These are phyloP conservation scores for Polydrusus pterygomalis DNA, from an alignment of 2,888 invertebrate genomes.

Conservation along the genomic window DNA sequence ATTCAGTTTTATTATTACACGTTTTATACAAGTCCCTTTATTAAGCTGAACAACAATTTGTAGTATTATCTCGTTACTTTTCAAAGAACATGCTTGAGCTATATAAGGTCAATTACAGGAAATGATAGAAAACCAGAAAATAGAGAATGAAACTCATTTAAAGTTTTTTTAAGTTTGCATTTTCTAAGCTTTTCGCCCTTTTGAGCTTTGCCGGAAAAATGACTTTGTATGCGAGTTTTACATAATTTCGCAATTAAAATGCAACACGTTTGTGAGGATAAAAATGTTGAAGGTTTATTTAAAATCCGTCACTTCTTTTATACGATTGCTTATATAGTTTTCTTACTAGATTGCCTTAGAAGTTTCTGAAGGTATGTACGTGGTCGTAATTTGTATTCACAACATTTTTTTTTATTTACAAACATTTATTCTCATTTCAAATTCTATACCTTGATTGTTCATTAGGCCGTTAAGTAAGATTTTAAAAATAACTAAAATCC, in stretches of 20 bases:
- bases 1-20: too few relatives aligned
- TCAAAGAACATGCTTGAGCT: too few relatives aligned
- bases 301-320: not conserved
- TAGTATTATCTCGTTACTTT: too few relatives aligned
- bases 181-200: not conserved
- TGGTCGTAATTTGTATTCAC: too few relatives aligned
- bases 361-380: not conserved
- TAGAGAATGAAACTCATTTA: not conserved
- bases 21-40: too few relatives aligned
- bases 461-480: too few relatives aligned
- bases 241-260: not conserved
- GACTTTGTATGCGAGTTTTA: not conserved
- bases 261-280: not conserved
- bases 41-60: too few relatives aligned
- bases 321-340: not conserved
- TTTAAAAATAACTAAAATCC: too few relatives aligned
- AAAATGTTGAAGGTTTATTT: not conserved
- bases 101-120: not conserved
- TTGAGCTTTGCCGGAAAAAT: not conserved
- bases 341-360: not conserved
- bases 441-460: too few relatives aligned
- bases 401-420: too few relatives aligned
- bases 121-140: not conserved
- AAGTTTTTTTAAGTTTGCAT: not conserved
- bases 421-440: too few relatives aligned